phyloP scores from a whole-genome alignment of 2,113 vertebrate genomes.

The Sturnus vulgaris region DNA sequence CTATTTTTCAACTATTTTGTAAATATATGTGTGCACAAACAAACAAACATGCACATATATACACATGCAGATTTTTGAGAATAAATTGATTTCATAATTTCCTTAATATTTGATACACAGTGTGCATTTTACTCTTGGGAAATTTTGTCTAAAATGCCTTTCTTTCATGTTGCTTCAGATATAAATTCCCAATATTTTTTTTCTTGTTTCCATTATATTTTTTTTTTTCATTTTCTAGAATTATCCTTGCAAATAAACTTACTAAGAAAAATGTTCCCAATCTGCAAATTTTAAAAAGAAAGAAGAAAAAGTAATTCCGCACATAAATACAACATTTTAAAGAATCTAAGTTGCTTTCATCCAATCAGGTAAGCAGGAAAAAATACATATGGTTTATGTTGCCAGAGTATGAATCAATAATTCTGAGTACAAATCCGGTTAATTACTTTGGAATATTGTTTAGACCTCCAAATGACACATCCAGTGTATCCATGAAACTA shows the following conservation, averaged over 20 bases:
- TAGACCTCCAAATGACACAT: not conserved
- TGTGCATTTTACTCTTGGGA: not conserved
- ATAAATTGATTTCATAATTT: not conserved
- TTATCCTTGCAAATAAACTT: not conserved
- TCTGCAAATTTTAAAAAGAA: not conserved
- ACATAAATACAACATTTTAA: not conserved
- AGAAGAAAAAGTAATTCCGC: not conserved
- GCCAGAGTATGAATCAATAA: not conserved
- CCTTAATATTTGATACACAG: not conserved
- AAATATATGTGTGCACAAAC: accelerated
- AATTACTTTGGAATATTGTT: not conserved
- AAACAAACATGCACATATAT: accelerated
- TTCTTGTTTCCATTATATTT: not conserved
- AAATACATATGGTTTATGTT: not conserved
- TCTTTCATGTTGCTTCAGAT: not conserved
- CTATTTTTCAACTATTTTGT: not conserved
- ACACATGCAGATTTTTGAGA: not conserved
- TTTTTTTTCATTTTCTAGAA: not conserved
- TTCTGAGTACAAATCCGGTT: not conserved
- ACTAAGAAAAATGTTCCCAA: not conserved
- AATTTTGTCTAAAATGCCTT: not conserved
- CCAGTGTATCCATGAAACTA: not conserved
- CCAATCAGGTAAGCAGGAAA: not conserved
- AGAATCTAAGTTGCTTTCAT: not conserved
- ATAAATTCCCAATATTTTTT: not conserved